These are phyloP conservation scores for Drosophila guanche DNA, from an alignment of 1,140 invertebrate species.

Conservation along the genomic window DNA sequence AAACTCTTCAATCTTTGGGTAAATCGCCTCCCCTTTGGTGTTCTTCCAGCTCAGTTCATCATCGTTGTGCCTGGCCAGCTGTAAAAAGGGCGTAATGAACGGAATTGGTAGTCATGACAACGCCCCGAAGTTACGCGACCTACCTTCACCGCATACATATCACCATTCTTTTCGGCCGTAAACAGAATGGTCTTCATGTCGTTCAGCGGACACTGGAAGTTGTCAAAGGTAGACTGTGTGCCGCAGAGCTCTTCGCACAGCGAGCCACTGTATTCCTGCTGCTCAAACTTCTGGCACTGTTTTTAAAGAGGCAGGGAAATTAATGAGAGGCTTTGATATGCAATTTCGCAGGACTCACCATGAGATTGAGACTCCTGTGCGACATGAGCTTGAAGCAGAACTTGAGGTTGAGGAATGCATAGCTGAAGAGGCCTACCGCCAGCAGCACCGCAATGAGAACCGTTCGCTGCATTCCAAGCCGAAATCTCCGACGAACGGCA, in stretches of 20 bases:
- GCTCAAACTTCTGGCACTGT: slow-evolving; percentile 72
- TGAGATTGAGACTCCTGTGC: slow-evolving; percentile 70
- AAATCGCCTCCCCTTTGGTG: slow-evolving; percentile 60
- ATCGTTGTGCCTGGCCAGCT: slow-evolving; percentile 71
- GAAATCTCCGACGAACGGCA: slow-evolving; percentile 72
- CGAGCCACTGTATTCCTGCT: slow-evolving; percentile 71
- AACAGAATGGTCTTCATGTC: slow-evolving; percentile 74
- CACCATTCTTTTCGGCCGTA: slow-evolving; percentile 75
- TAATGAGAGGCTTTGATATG: neutral
- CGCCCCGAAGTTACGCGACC: slow-evolving; percentile 34
- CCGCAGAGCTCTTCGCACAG: slow-evolving; percentile 75
- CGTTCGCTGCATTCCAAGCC: slow-evolving; percentile 72
- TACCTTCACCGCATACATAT: slow-evolving; percentile 77
- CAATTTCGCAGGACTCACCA: slow-evolving; percentile 37
- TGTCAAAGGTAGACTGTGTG: slow-evolving; percentile 56
- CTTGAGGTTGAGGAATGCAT: slow-evolving; percentile 77
- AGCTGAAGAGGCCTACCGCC: slow-evolving; percentile 70
- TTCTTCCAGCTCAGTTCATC: slow-evolving; percentile 75
- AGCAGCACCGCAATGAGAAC: slow-evolving; percentile 71
- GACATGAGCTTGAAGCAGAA: slow-evolving; percentile 81
- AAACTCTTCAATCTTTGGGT: slow-evolving; percentile 78
- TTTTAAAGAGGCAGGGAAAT: neutral
- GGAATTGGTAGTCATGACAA: slow-evolving; percentile 26
- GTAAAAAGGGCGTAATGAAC: neutral
- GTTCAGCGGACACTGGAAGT: slow-evolving; percentile 73